phyloP scores from a whole-genome alignment of 2,888 invertebrate species.

The Heliothis peltigera region DNA sequence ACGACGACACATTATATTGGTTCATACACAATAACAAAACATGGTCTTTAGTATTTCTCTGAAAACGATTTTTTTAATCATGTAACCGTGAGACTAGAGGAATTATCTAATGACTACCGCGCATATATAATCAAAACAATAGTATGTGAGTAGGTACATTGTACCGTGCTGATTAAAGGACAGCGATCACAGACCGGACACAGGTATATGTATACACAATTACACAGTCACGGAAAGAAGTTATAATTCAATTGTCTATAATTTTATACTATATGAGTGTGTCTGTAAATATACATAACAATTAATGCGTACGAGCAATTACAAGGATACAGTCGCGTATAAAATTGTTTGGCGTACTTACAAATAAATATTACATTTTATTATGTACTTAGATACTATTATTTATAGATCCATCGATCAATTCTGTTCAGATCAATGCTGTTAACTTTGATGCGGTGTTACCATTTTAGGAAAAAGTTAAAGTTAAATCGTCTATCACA shows the following conservation, averaged over 20 bases:
- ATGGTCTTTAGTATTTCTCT: constrained; percentile 13
- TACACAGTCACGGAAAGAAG: constrained; percentile 60
- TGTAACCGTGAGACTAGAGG: constrained; percentile 24
- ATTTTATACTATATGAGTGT: constrained; percentile 44
- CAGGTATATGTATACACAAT: constrained; percentile 51
- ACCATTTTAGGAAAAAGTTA: no score
- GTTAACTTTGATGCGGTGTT: no score
- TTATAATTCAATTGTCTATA: constrained; percentile 66
- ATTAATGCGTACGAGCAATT: constrained; percentile 32
- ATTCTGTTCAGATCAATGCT: no score
- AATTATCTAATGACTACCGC: constrained; percentile 40
- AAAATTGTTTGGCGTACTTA: not conserved
- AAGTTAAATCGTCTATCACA: no score
- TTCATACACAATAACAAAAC: not conserved
- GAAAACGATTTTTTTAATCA: constrained; percentile 33
- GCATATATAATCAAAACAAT: constrained; percentile 35
- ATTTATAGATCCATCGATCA: no score
- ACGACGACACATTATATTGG: not conserved
- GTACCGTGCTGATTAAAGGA: constrained; percentile 41
- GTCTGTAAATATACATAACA: constrained; percentile 30
- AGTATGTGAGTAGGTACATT: constrained; percentile 25
- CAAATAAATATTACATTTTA: not conserved
- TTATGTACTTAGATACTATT: no score
- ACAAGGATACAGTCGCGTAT: constrained; percentile 14
- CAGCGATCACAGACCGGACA: constrained; percentile 44